Evolutionary conservation across 2,797 vertebrate species (phyloP).

Genomic region (Acrossocheilus wenchowensis): DNA sequence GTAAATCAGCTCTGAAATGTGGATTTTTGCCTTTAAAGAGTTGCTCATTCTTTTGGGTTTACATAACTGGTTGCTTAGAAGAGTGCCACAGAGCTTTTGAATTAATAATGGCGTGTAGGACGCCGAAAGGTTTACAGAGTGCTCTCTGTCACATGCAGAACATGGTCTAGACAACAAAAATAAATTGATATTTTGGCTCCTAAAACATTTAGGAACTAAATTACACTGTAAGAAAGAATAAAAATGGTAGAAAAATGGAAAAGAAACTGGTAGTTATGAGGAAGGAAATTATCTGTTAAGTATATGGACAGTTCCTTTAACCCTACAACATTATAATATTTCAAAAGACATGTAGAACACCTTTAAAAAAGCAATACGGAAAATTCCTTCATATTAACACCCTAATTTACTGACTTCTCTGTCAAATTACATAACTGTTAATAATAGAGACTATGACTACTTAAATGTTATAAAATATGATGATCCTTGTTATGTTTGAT

Average conservation of each 20-base stretch:
- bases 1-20: not conserved
- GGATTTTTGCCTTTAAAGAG: conserved; percentile 7
- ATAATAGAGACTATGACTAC: not conserved
- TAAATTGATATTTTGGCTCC: not conserved
- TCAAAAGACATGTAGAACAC: not conserved
- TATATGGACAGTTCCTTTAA: not conserved
- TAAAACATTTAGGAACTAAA: not conserved
- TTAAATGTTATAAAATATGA: not conserved
- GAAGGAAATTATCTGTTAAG: not conserved
- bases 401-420: not conserved
- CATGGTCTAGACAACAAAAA: not conserved
- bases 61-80: not conserved
- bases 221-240: not conserved
- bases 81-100: not conserved
- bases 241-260: not conserved
- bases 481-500: too few species aligned
- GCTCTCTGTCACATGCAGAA: conserved; percentile 2
- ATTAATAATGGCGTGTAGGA: not conserved
- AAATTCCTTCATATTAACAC: not conserved
- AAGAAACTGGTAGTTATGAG: not conserved
- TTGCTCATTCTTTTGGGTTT: not conserved
- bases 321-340: not conserved
- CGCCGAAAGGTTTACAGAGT: not conserved
- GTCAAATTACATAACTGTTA: not conserved
- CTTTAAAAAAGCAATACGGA: not conserved